phyloP scores from a whole-genome alignment of 1,140 invertebrate genomes.

The Pogonus chalceus region DNA sequence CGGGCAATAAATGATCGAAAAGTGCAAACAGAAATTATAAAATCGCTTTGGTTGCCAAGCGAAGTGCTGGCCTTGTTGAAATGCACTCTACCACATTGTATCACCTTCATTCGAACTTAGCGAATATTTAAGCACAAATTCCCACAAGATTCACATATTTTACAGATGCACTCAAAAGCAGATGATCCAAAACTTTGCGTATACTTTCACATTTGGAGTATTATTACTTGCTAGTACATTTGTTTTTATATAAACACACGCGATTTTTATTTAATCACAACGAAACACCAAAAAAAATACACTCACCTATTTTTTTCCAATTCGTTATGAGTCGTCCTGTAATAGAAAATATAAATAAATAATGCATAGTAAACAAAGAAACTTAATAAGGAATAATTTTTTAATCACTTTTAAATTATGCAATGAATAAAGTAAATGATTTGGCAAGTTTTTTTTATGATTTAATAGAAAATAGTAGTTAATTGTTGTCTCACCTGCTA shows the following conservation, averaged over 20 bases:
- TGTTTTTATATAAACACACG: neutral
- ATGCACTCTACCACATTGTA: conserved; percentile 12
- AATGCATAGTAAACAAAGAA: conserved; percentile 5
- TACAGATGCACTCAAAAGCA: neutral
- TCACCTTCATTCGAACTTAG: conserved; percentile 13
- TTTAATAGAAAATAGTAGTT: neutral
- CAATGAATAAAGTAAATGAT: too few relatives aligned
- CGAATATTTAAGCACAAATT: conserved; percentile 13
- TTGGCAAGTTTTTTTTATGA: too few relatives aligned
- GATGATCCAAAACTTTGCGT: neutral
- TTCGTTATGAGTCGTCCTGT: conserved; percentile 34
- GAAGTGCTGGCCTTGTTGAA: conserved; percentile 15
- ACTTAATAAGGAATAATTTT: too few relatives aligned
- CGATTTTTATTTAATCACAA: conserved; percentile 3
- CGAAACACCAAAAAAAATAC: neutral
- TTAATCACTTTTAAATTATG: too few relatives aligned
- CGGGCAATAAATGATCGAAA: neutral
- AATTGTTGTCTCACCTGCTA: conserved; percentile 56
- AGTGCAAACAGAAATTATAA: neutral
- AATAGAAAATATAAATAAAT: conserved; percentile 22
- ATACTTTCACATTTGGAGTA: neutral
- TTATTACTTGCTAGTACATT: too few relatives aligned
- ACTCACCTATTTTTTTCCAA: conserved; percentile 36
- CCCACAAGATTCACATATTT: conserved; percentile 6
- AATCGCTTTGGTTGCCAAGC: conserved; percentile 14